These are phyloP conservation scores for Formicarius rufipectus DNA, from an alignment of 2,113 vertebrate species.

Conservation along the genomic window DNA sequence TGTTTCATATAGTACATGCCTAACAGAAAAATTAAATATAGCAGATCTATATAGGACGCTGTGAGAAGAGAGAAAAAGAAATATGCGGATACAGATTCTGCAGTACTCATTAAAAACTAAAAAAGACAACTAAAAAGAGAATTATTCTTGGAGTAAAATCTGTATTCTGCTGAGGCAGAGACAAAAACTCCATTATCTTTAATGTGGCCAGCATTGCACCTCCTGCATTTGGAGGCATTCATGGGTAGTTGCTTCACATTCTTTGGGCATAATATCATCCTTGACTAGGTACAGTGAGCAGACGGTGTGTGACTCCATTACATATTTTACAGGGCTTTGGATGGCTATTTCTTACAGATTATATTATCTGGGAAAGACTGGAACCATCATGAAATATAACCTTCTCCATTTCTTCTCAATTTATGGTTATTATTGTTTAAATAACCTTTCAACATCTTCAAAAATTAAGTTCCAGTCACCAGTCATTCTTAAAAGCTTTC, in stretches of 20 bases:
- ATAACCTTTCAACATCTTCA: background rate
- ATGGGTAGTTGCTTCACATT: background rate
- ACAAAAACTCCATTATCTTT: background rate
- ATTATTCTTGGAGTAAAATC: background rate
- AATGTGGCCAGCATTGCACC: background rate
- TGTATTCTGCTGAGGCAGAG: background rate
- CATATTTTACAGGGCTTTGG: background rate
- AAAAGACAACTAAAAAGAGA: background rate
- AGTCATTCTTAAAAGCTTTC: background rate
- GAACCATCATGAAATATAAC: background rate
- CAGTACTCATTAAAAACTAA: background rate
- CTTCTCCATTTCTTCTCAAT: background rate
- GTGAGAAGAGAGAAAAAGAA: background rate
- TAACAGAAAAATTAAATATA: background rate
- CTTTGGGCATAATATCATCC: background rate
- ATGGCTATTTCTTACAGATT: background rate
- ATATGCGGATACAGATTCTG: background rate
- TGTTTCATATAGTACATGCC: background rate
- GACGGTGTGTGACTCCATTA: background rate
- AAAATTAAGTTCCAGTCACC: background rate
- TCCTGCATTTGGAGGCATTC: background rate
- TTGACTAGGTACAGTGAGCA: background rate
- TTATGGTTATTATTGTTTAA: background rate
- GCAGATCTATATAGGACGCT: background rate
- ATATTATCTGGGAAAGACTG: background rate